Evolutionary conservation across 2,113 vertebrate genomes (phyloP), one percentile per base, ranked within the genome.

Genomic region (Archilochus colubris): DNA sequence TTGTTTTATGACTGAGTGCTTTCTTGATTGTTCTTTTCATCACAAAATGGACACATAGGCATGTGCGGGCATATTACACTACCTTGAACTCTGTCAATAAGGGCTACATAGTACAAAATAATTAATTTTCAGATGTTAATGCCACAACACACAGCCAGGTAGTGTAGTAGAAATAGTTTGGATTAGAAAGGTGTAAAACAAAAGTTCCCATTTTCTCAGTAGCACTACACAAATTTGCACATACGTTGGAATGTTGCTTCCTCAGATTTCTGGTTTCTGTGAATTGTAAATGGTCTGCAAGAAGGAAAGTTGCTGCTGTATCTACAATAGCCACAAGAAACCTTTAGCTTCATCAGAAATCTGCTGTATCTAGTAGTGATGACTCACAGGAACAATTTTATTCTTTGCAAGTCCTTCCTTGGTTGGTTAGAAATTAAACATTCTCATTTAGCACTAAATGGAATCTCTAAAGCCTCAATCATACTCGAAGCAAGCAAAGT

Each of bases 391-490:
- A 95, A 51, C 7, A 33, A 61, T 82, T 93, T 88, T 48, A 53
- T 91, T 70, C 46, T 95, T 86, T 93, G 38, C 67, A 33, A 88
- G 28, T 64, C 54, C 24, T 92, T 30, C 53, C 9, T 80, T 75
- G 25, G 25, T 79, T 88, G 64, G 38, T 77, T 90, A 88, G 66
- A 88, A 95, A 84, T 84, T 46, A 93, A 70, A 72, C 53, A 58
- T 83, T 62, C 79, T 90, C 54, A 85, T 74, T 83, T 72, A 86
- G 66, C 66, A 55, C 36, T 75, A 90, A 90, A 84, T 78, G 54
- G 86, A 91, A 69, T 94, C 62, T 73, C 62, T 94, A 84, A 94
- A 95, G 30, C 58, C 33, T 93, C 72, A 88, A 50, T 88, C 87
- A 77, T 44, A 48, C 57, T 82, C 82, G 85, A 80, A 91, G 86